These are phyloP conservation scores for Myotis lucifugus DNA, from an alignment of 2,113 vertebrate species.

Conservation along the genomic window DNA sequence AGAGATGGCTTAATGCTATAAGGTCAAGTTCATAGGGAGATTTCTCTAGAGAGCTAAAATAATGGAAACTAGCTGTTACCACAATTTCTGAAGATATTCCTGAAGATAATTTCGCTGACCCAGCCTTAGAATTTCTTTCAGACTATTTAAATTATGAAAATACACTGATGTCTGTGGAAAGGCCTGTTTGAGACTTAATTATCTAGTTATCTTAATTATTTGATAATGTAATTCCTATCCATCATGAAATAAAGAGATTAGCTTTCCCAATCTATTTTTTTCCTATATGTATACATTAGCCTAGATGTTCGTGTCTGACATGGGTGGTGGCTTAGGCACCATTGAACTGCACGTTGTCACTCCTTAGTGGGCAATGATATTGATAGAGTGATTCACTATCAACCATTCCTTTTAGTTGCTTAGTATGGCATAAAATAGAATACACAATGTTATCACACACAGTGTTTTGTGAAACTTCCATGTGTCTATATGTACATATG, in stretches of 20 bases:
- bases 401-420: not conserved
- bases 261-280: not conserved
- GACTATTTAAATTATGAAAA: slow-evolving; percentile 21
- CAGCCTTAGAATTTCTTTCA: not conserved
- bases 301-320: not conserved
- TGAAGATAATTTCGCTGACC: not conserved
- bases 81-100: not conserved
- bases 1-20: not conserved
- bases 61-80: not conserved
- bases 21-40: not conserved
- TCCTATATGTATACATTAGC: not conserved
- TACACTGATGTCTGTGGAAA: not conserved
- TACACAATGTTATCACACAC: not conserved
- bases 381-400: not conserved
- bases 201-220: not conserved
- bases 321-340: not conserved
- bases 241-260: not conserved
- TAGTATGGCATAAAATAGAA: not conserved
- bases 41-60: not conserved
- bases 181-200: slow-evolving; percentile 14
- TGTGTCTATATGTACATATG: not conserved
- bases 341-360: not conserved
- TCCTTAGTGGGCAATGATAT: not conserved
- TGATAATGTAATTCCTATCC: not conserved
- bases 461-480: not conserved